phyloP scores from a whole-genome alignment of 2,113 vertebrate species.

The Dicentrarchus labrax region DNA sequence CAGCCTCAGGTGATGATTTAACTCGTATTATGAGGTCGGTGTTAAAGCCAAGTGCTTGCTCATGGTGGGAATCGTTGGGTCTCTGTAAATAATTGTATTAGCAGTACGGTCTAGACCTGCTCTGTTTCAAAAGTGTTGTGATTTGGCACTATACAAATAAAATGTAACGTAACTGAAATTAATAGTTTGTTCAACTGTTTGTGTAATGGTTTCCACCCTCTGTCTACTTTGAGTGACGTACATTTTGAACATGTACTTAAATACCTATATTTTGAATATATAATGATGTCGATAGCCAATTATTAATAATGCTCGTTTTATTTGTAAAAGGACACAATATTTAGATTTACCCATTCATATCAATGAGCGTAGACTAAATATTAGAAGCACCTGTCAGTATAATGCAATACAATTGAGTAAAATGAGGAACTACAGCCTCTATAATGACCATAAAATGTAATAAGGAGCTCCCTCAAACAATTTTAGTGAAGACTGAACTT shows the following conservation, averaged over 20 bases:
- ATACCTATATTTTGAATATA: background rate
- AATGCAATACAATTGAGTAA: background rate
- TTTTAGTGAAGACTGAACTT: background rate
- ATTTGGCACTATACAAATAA: too few species aligned
- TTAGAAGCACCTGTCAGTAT: background rate
- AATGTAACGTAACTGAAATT: too few species aligned
- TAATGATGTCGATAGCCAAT: background rate
- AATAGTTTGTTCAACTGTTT: background rate
- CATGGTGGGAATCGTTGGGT: too few species aligned
- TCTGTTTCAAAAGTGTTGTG: too few species aligned
- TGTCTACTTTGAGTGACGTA: background rate
- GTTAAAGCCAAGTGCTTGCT: too few species aligned
- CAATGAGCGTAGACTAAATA: background rate
- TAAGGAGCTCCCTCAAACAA: background rate
- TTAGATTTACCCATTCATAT: background rate
- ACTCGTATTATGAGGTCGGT: background rate
- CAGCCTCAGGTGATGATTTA: background rate
- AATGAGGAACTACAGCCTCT: too few species aligned
- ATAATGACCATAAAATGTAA: background rate
- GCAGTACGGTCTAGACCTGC: too few species aligned
- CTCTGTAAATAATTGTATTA: too few species aligned
- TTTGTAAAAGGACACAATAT: background rate
- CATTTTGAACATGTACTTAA: background rate
- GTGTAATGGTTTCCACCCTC: background rate
- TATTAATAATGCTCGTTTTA: background rate